Conservation (phyloP, 2,797 vertebrate species). For the Gouania willdenowi region DNA sequence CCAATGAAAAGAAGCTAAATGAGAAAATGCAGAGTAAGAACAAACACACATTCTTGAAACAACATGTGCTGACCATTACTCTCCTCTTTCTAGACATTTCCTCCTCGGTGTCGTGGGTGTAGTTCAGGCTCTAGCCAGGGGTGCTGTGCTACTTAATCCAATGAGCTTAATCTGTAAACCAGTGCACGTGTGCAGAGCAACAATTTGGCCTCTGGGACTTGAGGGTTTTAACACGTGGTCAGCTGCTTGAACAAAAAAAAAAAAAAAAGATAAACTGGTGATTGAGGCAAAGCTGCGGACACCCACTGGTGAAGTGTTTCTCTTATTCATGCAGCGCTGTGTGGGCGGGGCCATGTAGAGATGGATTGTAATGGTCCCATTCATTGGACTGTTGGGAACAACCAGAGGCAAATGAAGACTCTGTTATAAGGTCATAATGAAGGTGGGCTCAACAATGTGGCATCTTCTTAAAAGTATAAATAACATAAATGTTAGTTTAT, state of each 20-base stretch:
- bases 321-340: slow-evolving; percentile 29
- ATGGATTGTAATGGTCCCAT: slow-evolving; percentile 25
- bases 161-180: slow-evolving; percentile 51
- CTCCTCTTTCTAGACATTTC: slow-evolving; percentile 32
- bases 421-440: too few species aligned
- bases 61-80: slow-evolving; percentile 34
- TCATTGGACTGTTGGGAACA: slow-evolving; percentile 15
- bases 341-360: slow-evolving; percentile 26
- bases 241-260: slow-evolving; percentile 17
- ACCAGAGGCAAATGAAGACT: slow-evolving; percentile 8
- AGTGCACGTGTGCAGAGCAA: slow-evolving; percentile 14
- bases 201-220: slow-evolving; percentile 15
- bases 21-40: slow-evolving; percentile 30
- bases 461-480: too few species aligned
- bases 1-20: slow-evolving; percentile 23
- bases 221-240: slow-evolving; percentile 28
- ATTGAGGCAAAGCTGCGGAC: slow-evolving; percentile 8
- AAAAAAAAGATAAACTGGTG: slow-evolving; percentile 31
- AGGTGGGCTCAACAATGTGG: too few species aligned
- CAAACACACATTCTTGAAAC: slow-evolving; percentile 25
- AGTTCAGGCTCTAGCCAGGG: slow-evolving; percentile 21
- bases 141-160: slow-evolving; percentile 45
- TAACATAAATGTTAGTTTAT: too few species aligned
- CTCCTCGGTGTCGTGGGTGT: slow-evolving; percentile 12
- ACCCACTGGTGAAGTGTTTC: slow-evolving; percentile 24